Base-by-base conservation (phyloP, 2,113 vertebrate species). In the Channa maculata region DNA sequence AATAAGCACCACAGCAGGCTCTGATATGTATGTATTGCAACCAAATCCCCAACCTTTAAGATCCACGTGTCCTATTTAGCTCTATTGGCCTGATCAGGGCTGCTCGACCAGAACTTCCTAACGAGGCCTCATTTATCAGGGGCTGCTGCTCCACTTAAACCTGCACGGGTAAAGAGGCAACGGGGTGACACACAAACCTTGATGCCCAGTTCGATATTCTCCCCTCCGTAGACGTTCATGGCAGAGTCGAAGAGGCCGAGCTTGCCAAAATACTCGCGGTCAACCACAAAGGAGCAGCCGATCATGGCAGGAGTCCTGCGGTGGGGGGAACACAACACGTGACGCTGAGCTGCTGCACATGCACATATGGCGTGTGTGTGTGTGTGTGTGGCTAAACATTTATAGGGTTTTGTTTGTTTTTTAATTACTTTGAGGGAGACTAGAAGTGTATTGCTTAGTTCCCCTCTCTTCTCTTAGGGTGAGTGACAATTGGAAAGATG, bases 221-320 rank as follows among this genome's bases (percentile, higher is more conserved):
- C 98, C 72, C 98, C 98, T 67, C 98, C 98, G 0, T 99, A 99
- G 44, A 99, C 97, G 4, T 99, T 98, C 98, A 99, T 99, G 58
- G 98, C 98, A 0, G 96, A 95, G 87, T 99, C 98, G 0, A 99
- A 94, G 36, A 99, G 94, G 8, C 98, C 98, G 0, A 99, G 94
- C 79, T 99, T 95, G 37, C 96, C 97, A 2, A 99, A 99, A 91
- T 98, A 99, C 7, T 94, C 93, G 3, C 97, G 95, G 87, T 98
- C 94, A 62, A 95, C 97, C 82, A 99, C 97, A 6, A 99, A 99
- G 0, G 98, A 99, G 89, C 98, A 99, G 77, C 98, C 98, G 1
- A 99, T 99, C 97, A 99, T 99, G 4, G 98, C 97, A 0, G 98
- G 98, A 0, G 97, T 98, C 90, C 98, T 99, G 91, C 46, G 1